Conservation (phyloP, 1,140 invertebrate genomes). For the Acarapis woodi region DNA sequence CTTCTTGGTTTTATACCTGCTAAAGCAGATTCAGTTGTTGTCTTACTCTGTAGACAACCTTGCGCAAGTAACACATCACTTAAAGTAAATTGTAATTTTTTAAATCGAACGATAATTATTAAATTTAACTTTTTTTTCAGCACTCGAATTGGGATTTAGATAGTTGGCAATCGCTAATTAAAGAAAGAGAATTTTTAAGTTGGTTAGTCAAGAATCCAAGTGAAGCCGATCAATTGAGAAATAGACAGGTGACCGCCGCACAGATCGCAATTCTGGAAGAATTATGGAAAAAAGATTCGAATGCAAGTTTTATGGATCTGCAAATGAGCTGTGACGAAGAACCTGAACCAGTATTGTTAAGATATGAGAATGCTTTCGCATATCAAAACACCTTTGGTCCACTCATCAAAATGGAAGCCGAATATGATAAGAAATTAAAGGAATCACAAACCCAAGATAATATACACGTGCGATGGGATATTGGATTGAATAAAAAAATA, state of each 20-base stretch:
- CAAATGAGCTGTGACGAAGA: conserved; percentile 92
- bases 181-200: conserved; percentile 72
- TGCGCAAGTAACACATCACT: conserved; percentile 84
- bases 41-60: conserved; percentile 80
- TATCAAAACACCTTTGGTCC: conserved; percentile 97
- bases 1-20: conserved; percentile 94
- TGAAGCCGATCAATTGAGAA: conserved; percentile 76
- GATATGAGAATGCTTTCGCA: conserved; percentile 94
- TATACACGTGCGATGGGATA: conserved; percentile 92
- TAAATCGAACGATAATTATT: too few species aligned
- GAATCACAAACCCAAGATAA: conserved; percentile 96
- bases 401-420: conserved; percentile 82
- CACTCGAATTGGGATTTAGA: conserved; percentile 99
- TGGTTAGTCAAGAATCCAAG: conserved; percentile 90
- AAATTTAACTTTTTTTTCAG: too few species aligned
- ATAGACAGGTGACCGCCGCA: conserved; percentile 74
- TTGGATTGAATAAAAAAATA: conserved; percentile 88
- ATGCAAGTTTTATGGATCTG: conserved; percentile 86
- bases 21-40: conserved; percentile 96
- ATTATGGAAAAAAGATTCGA: conserved; percentile 80
- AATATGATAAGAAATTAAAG: conserved; percentile 91
- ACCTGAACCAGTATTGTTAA: conserved; percentile 57
- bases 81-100: too few species aligned
- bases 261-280: conserved; percentile 96
- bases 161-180: conserved; percentile 91